Evolutionary conservation across 2,113 vertebrate genomes (phyloP).

Genomic region (Mola mola): DNA sequence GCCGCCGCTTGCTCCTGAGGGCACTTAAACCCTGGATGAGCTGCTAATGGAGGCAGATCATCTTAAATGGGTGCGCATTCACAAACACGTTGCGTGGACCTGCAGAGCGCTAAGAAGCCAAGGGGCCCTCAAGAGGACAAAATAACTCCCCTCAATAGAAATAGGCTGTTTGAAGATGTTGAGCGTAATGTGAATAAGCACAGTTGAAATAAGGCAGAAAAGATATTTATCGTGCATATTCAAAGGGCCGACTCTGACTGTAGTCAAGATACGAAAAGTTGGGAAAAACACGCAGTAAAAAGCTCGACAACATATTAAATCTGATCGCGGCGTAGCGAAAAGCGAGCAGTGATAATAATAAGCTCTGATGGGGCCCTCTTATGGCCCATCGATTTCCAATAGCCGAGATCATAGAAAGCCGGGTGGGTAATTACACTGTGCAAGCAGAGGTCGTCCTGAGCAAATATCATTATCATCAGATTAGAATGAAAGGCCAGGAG

Average conservation of each 20-base stretch:
- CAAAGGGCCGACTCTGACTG: no score
- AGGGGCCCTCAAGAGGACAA: slow-evolving; percentile 53
- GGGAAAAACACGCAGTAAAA: slow-evolving; percentile 46
- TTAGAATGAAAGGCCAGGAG: slow-evolving; percentile 76
- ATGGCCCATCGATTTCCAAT: slow-evolving; percentile 84
- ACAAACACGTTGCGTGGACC: slow-evolving; percentile 30
- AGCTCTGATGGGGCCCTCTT: slow-evolving; percentile 79
- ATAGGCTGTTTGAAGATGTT: no score
- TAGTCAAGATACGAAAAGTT: no score
- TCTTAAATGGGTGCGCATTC: slow-evolving; percentile 60
- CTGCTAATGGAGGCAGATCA: slow-evolving; percentile 60
- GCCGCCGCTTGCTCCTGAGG: slow-evolving; percentile 19
- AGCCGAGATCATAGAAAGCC: slow-evolving; percentile 77
- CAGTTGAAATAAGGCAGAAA: no score
- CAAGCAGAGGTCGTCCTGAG: slow-evolving; percentile 80
- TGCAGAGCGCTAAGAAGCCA: slow-evolving; percentile 45
- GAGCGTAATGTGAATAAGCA: no score
- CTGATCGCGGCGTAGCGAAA: slow-evolving; percentile 70
- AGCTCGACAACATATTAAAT: slow-evolving; percentile 70
- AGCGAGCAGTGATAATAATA: slow-evolving; percentile 77
- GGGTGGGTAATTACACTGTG: slow-evolving; percentile 79
- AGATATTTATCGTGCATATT: no score
- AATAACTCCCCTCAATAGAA: no score
- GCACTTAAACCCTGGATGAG: slow-evolving; percentile 70
- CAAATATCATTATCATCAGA: slow-evolving; percentile 85